phyloP scores from a whole-genome alignment of 2,797 vertebrate genomes.

The Chiloscyllium punctatum region DNA sequence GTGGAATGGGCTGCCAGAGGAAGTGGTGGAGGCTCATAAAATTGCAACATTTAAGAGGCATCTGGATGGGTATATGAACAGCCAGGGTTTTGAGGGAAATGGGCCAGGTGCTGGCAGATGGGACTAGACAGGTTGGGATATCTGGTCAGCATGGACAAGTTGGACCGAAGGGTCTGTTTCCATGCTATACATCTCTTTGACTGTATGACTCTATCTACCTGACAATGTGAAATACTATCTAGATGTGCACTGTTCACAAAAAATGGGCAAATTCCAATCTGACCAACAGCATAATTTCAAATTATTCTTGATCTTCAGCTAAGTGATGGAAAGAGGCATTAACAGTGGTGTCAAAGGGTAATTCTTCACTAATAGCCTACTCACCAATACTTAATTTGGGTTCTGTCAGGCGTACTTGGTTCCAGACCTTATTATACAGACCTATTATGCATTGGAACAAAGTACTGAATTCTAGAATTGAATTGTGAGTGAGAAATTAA shows the following conservation, averaged over 20 bases:
- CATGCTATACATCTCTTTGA: too few relatives aligned
- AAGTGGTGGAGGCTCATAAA: too few relatives aligned
- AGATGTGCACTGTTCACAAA: background rate
- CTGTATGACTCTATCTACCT: background rate
- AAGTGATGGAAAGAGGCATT: background rate
- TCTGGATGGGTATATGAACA: too few relatives aligned
- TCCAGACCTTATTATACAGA: background rate
- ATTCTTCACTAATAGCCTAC: background rate
- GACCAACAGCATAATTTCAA: background rate
- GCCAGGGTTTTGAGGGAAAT: too few relatives aligned
- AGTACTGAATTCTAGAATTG: background rate
- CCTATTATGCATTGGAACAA: background rate
- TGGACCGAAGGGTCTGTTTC: too few relatives aligned
- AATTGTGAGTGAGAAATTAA: background rate
- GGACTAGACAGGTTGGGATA: too few relatives aligned
- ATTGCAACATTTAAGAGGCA: too few relatives aligned
- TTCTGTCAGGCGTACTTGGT: background rate
- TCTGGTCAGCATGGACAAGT: too few relatives aligned
- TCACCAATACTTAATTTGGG: background rate
- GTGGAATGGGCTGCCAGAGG: too few relatives aligned
- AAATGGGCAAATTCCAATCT: background rate
- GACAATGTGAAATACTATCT: background rate
- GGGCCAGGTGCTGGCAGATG: too few relatives aligned
- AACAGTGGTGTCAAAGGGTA: background rate
- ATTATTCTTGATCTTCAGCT: background rate